These are phyloP conservation scores for Crotalus horridus DNA, from an alignment of 2,113 vertebrate species.

Conservation along the genomic window DNA sequence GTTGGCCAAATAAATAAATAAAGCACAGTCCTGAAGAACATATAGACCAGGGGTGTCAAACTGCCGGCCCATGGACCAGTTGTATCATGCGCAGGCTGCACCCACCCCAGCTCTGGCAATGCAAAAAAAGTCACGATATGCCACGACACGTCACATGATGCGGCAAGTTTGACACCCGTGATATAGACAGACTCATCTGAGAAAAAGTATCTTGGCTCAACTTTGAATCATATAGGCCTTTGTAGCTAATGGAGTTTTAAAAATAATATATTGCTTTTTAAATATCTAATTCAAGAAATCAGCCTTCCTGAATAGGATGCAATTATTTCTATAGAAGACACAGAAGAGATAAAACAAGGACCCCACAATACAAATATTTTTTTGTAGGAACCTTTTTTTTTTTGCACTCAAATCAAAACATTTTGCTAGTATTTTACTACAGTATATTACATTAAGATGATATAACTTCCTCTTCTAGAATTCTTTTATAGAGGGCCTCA, in stretches of 20 bases:
- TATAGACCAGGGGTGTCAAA: background rate
- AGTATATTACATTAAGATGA: background rate
- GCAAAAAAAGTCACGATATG: too few relatives aligned
- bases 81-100: too few relatives aligned
- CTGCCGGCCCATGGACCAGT: too few relatives aligned
- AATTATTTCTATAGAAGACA: background rate
- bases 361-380: background rate
- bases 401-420: background rate
- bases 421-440: background rate
- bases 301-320: background rate
- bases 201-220: background rate
- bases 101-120: too few relatives aligned
- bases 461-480: background rate
- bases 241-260: background rate
- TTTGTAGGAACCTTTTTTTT: background rate
- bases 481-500: background rate
- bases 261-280: background rate
- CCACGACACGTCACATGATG: too few relatives aligned
- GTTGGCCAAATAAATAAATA: background rate
- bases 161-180: too few relatives aligned
- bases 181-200: background rate
- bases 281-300: background rate
- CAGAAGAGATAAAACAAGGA: background rate
- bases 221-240: background rate
- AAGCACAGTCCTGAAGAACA: background rate